phyloP scores from a whole-genome alignment of 2,888 invertebrate species.

The Keiferia lycopersicella region DNA sequence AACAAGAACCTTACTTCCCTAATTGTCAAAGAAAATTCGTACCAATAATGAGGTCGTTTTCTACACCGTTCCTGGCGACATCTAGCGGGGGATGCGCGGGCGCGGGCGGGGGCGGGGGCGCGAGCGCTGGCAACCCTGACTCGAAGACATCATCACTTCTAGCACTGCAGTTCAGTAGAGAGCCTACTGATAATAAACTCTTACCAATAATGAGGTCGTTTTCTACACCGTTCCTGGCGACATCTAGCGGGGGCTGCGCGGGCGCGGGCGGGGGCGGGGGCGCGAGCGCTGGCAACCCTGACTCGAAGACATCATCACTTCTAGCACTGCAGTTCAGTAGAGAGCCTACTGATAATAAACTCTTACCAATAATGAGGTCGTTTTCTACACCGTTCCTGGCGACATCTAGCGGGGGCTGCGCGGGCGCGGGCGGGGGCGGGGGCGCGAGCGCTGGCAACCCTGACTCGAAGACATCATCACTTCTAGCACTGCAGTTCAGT shows the following conservation, averaged over 20 bases:
- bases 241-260: conserved; percentile 28
- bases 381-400: conserved; percentile 12
- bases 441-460: conserved; percentile 40
- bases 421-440: conserved; percentile 35
- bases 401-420: conserved; percentile 26
- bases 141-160: conserved; percentile 88
- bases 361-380: no score
- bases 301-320: conserved; percentile 86
- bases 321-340: conserved; percentile 86
- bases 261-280: conserved; percentile 35
- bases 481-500: conserved; percentile 86
- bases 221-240: conserved; percentile 17
- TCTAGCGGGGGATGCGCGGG: conserved; percentile 30
- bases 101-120: conserved; percentile 35
- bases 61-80: background rate
- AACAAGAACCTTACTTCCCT: no score
- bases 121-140: conserved; percentile 40
- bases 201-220: conserved; percentile 44
- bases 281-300: conserved; percentile 41
- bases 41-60: no score
- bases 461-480: conserved; percentile 85
- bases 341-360: conserved; percentile 82
- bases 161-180: conserved; percentile 62
- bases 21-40: no score
- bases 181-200: conserved; percentile 28